These are phyloP conservation scores for Tenthredo livida DNA, from an alignment of 2,888 invertebrate genomes.

Conservation along the genomic window DNA sequence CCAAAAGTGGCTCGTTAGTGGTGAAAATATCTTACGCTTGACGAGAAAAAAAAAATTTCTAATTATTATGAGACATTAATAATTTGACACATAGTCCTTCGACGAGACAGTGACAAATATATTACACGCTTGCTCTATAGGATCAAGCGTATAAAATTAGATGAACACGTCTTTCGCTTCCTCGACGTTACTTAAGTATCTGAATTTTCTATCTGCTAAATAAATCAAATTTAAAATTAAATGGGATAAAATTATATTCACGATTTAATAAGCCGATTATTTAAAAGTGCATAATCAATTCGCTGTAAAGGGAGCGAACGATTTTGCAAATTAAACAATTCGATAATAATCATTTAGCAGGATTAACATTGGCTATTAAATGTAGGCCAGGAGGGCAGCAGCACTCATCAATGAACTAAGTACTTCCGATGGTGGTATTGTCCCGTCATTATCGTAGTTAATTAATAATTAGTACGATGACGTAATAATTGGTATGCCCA, in stretches of 20 bases:
- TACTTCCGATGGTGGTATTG: constrained; percentile 75
- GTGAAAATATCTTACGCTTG: constrained; percentile 32
- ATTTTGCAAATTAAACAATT: constrained; percentile 36
- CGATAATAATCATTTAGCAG: constrained; percentile 30
- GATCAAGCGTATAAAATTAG: not conserved
- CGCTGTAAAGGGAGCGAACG: not conserved
- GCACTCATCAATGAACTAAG: constrained; percentile 71
- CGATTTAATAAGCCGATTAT: not conserved
- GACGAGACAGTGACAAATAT: not conserved
- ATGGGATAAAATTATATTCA: not conserved
- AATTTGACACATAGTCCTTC: not conserved
- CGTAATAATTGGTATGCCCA: constrained; percentile 73
- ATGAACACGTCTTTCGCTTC: not conserved
- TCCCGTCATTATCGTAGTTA: constrained; percentile 75
- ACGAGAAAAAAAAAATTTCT: not conserved
- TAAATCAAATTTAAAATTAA: not conserved
- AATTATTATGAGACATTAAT: not conserved
- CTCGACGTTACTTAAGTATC: not conserved
- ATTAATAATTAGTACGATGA: constrained; percentile 76
- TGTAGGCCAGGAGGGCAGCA: constrained; percentile 74
- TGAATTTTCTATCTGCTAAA: not conserved
- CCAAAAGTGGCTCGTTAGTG: constrained; percentile 31
- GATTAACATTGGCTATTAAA: constrained; percentile 64
- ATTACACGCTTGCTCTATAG: not conserved
- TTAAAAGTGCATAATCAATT: constrained; percentile 13